A percentile compares a stretch with the other conserved stretches of the same genome.
Conservation (phyloP, 2,797 vertebrate genomes). For the Holocentrus rufus region DNA sequence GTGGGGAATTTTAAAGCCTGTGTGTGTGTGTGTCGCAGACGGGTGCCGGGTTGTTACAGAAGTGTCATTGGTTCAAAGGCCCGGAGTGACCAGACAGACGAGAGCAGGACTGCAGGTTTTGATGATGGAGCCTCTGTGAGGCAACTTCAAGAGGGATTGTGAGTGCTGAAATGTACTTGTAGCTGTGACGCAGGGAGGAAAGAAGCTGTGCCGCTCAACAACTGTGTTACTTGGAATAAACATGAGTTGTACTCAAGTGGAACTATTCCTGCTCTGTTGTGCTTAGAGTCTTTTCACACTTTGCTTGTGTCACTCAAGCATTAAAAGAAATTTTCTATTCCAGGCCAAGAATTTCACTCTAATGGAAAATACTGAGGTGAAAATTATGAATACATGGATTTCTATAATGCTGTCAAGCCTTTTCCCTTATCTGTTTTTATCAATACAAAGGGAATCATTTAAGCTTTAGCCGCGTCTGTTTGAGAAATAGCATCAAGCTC, state of each 20-base stretch:
- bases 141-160: background rate
- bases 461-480: slow-evolving; percentile 22
- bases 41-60: slow-evolving; percentile 33
- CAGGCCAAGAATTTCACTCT: background rate
- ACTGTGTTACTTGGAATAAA: background rate
- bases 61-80: slow-evolving; percentile 49
- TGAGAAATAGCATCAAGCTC: slow-evolving; percentile 24
- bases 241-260: background rate
- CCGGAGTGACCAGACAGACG: slow-evolving; percentile 28
- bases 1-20: slow-evolving; percentile 41
- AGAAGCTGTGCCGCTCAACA: background rate
- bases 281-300: background rate
- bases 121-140: slow-evolving; percentile 43
- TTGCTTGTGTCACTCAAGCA: background rate
- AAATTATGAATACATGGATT: slow-evolving; percentile 10
- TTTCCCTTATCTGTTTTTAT: slow-evolving; percentile 6
- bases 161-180: slow-evolving; percentile 33
- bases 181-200: slow-evolving; percentile 22
- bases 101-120: slow-evolving; percentile 21
- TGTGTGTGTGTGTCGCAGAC: slow-evolving; percentile 10
- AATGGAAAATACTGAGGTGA: background rate
- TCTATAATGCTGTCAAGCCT: background rate
- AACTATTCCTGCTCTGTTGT: background rate
- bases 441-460: slow-evolving; percentile 19
- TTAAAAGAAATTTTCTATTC: background rate